Evolutionary conservation across 2,888 invertebrate genomes (phyloP), one percentile per base, ranked within the genome.

Genomic region (Spodoptera littoralis): DNA sequence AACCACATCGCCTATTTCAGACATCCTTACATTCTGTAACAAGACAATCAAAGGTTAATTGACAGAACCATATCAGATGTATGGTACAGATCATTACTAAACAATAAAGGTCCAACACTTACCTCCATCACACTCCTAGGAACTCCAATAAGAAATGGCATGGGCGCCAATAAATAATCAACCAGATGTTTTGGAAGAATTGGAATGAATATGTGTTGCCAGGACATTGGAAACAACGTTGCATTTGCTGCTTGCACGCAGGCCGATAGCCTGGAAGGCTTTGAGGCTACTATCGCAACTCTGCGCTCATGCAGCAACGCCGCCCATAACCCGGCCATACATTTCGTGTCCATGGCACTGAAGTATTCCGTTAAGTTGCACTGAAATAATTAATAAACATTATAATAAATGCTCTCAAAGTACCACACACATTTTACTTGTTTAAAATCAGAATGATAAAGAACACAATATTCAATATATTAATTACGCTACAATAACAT

Each of bases 181-280:
- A 97, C 96, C 70, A 99, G 95, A 85, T 97, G 96, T 88, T 96
- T 96, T 24, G 99, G 99, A 84, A 99, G 93, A 79, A 99, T 97
- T 57, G 99, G 99, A 91, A 99, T 99, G 90, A 98, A 99, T 86
- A 99, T 98, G 85, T 99, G 99, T 92, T 99, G 99, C 99, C 99
- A 99, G 78, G 97, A 97, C 99, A 99, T 99, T 0, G 99, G 99
- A 92, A 99, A 99, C 47, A 99, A 96, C 51, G 99, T 96, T 69
- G 98, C 97, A 88, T 98, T 98, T 18, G 99, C 98, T 12, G 99
- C 99, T 90, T 99, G 98, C 30, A 98, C 98, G 84, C 98, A 98
- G 0, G 99, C 98, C 54, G 98, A 98, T 53, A 99, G 94, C 65
- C 98, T 96, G 74, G 98, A 98, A 71, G 99, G 95, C 85, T 98